These are phyloP conservation scores for Caenorhabditis macrosperma DNA, from an alignment of 2,888 invertebrate species.

Conservation along the genomic window DNA sequence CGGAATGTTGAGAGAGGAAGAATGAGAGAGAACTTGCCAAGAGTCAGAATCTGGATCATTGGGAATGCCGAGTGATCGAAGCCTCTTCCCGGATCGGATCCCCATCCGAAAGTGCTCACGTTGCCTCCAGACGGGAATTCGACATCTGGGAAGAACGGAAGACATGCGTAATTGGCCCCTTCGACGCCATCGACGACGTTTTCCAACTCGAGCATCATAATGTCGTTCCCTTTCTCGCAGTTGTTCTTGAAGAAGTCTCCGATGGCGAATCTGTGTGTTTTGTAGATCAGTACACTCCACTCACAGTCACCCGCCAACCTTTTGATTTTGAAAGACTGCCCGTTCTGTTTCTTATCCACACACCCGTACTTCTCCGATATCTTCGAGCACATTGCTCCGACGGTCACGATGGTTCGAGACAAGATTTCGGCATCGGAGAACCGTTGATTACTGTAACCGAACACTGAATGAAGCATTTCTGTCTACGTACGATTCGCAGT, in stretches of 20 bases:
- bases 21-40: slow-evolving; percentile 22
- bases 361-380: slow-evolving; percentile 26
- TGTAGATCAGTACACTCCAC: background rate
- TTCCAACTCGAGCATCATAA: slow-evolving; percentile 46
- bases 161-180: slow-evolving; percentile 47
- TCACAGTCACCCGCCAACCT: slow-evolving; percentile 1
- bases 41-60: slow-evolving; percentile 37
- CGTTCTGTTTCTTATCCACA: slow-evolving; percentile 39
- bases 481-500: slow-evolving; percentile 30
- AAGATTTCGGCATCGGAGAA: slow-evolving; percentile 40
- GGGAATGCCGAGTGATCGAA: slow-evolving; percentile 36
- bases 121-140: background rate
- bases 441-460: slow-evolving; percentile 12
- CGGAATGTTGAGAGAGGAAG: background rate
- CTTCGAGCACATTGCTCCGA: slow-evolving; percentile 47
- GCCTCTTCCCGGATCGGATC: slow-evolving; percentile 46
- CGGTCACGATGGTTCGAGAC: slow-evolving; percentile 20
- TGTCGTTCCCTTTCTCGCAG: slow-evolving; percentile 53
- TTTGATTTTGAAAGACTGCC: slow-evolving; percentile 26
- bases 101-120: slow-evolving; percentile 56
- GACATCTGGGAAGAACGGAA: slow-evolving; percentile 24
- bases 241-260: slow-evolving; percentile 38
- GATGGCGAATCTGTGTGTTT: slow-evolving; percentile 21
- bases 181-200: slow-evolving; percentile 8
- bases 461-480: too few relatives aligned